These are phyloP conservation scores for Antrozous pallidus DNA, from an alignment of 2,797 vertebrate genomes.

Conservation along the genomic window DNA sequence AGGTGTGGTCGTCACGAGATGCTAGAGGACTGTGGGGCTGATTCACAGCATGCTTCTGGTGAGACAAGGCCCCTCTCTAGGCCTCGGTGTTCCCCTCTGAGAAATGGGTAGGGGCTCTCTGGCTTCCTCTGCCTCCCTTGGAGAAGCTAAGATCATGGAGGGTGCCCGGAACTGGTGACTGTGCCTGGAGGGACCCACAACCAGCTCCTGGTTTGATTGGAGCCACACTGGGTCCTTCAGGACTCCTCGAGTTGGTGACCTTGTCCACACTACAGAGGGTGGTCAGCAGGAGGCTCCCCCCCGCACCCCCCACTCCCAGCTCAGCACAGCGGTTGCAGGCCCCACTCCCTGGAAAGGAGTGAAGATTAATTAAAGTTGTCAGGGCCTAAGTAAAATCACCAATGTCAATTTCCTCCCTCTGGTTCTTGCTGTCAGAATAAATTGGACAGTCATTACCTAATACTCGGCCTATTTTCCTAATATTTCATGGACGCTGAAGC, in stretches of 20 bases:
- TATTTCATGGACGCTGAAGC: constrained; percentile 64
- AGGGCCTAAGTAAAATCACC: constrained; percentile 80
- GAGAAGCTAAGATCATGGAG: neutral
- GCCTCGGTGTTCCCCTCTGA: neutral
- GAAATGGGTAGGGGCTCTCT: neutral
- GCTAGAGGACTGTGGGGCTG: no score
- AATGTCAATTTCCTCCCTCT: constrained; percentile 82
- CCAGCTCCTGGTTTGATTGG: neutral
- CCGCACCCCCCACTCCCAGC: neutral
- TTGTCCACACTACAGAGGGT: fast-evolving
- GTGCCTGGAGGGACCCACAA: neutral
- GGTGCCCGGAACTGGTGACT: neutral
- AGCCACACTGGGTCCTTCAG: neutral
- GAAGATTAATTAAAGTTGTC: constrained; percentile 81
- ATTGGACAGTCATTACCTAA: constrained; percentile 80
- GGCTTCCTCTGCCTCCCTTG: neutral
- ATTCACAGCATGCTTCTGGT: neutral
- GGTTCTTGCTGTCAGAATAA: constrained; percentile 81
- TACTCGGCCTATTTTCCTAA: constrained; percentile 76
- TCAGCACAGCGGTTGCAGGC: constrained; percentile 56
- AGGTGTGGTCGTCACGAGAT: fast-evolving
- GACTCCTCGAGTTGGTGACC: neutral
- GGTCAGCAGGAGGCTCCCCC: no score
- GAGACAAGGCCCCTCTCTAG: neutral
- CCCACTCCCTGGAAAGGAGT: constrained; percentile 67